Base-by-base conservation (phyloP, 2,797 vertebrate genomes). In the Brachyrhaphis roseni region DNA sequence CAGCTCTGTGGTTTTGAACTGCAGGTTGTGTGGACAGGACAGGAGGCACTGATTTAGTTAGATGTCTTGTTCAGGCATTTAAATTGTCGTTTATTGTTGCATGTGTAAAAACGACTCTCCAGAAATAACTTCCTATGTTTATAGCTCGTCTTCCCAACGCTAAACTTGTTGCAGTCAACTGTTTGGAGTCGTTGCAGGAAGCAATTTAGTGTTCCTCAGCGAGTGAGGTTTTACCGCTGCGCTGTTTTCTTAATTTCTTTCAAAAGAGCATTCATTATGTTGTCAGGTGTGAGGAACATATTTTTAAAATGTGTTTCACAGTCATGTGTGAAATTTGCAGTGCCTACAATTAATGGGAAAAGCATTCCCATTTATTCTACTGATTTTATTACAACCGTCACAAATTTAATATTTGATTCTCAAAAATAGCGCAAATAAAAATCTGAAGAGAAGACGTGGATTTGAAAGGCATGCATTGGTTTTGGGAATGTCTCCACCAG, bases 61-160 rank as follows among this genome's bases (percentile, higher is more conserved):
- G 86, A 88, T 88, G 86, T 91, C 86, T 83, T 85, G 90, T 82
- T 90, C 75, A 81, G 83, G 87, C 82, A 89, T 93, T 92, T 85
- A 92, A 81, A 87, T 87, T 80, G 80, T 80, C 76, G 88, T 91
- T 90, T 94, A 90, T 90, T 90, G 88, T 80, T 87, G 88, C 11
- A 5, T 23, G 64, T 70, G 5, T 76, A 41, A 68, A 68, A 68
- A 12, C 10, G 4, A 68, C 64, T 74, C 77, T 75, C 80, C 83
- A 86, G 85, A 92, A 93, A 92, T 88, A 91, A 90, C 90, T 83
- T 81, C 62, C 31, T 23, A 36, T 11, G 0, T 93, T 94, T 93
- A 93, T 90, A 91, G 90, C 81, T 91, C 87, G 82, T 87, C 77
- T 87, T 87, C 89, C 80, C 84, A 89, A 84, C 53, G 36, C 64